Evolutionary conservation across 1,140 invertebrate species (phyloP), one percentile per base, ranked within the genome.

Genomic region (Saccostrea cuccullata): DNA sequence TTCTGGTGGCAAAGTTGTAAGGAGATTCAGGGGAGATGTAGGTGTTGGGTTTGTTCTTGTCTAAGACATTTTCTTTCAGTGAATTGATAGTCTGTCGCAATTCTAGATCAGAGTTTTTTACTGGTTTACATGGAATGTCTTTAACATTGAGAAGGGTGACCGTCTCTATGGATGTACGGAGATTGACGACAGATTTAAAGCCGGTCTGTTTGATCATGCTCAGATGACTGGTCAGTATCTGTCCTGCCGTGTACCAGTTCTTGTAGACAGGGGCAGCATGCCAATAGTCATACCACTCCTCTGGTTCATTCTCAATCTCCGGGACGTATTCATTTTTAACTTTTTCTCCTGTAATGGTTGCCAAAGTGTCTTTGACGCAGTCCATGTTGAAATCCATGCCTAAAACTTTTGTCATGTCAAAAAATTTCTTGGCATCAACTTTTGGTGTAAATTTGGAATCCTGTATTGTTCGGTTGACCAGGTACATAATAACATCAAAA

Each of bases 201-300:
- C 92, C 92, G 36, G 86, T 73, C 36, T 82, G 67, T 84, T 93
- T 89, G 0, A 94, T 26, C 47, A 87, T 82, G 30, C 87, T 85
- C 0, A 93, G 58, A 87, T 93, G 90, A 84, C 89, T 90, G 64
- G 83, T 85, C 36, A 89, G 88, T 17, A 94, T 92, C 85, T 94
- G 93, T 15, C 93, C 93, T 20, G 90, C 90, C 6, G 87, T 91
- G 88, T 90, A 93, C 92, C 93, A 93, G 85, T 93, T 93, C 86
- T 90, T 91, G 83, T 92, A 91, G 12, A 93, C 91, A 36, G 92
- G 92, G 77, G 92, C 91, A 15, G 91, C 93, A 15, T 91, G 73
- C 93, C 93, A 94, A 73, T 91, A 94, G 56, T 91, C 91, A 26
- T 89, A 84, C 93, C 93, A 94, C 26, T 92, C 87, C 23, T 89